Evolutionary conservation across 2,888 invertebrate species (phyloP).

Genomic region (Amiota minor): DNA sequence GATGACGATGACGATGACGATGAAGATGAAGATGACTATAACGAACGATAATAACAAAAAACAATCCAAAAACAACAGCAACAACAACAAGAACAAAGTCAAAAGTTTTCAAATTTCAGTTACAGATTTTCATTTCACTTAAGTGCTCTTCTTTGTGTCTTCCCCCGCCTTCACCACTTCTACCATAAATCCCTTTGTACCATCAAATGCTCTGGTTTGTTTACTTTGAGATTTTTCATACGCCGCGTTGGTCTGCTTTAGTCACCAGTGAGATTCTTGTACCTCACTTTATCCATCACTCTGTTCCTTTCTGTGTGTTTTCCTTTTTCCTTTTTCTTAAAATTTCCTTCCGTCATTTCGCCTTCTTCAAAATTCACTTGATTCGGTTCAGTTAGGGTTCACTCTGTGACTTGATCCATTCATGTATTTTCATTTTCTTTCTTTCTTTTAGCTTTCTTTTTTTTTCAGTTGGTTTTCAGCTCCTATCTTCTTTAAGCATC

Average conservation of each 20-base stretch:
- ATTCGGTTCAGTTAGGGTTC: background rate
- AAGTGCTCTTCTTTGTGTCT: conserved; percentile 12
- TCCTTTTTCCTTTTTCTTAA: background rate
- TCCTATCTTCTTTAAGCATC: background rate
- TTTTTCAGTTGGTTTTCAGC: background rate
- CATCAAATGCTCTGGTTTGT: background rate
- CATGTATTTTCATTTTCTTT: too few relatives aligned
- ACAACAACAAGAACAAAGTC: conserved; percentile 16
- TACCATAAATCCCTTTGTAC: background rate
- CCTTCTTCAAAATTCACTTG: background rate
- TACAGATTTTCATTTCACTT: conserved; percentile 31
- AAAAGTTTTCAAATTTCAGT: conserved; percentile 38
- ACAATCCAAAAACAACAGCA: conserved; percentile 24
- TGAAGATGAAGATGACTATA: too few relatives aligned
- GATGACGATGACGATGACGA: too few relatives aligned
- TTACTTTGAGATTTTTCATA: conserved; percentile 10
- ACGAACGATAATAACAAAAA: too few relatives aligned
- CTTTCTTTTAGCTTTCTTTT: background rate
- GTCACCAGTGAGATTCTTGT: background rate
- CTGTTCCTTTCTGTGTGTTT: background rate
- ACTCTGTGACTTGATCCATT: too few relatives aligned
- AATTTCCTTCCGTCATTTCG: background rate
- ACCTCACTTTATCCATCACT: background rate
- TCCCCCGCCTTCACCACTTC: background rate
- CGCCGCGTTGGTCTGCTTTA: background rate